Percentiles rank a stretch among this genome's conserved stretches.
phyloP scores from a whole-genome alignment of 2,113 vertebrate species.

The Athene noctua region DNA sequence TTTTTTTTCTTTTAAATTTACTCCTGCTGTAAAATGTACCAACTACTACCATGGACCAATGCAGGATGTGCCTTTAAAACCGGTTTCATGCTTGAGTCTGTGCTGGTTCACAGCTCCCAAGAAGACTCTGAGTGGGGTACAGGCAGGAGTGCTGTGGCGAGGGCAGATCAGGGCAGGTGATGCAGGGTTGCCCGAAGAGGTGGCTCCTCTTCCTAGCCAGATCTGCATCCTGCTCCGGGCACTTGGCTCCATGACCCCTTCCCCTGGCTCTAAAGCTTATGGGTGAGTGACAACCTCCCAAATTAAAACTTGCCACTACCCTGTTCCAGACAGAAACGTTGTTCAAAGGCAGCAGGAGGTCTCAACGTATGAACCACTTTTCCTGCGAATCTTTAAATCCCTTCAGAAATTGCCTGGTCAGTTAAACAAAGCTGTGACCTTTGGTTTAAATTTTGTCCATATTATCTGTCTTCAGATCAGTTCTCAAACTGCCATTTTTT shows the following conservation, averaged over 20 bases:
- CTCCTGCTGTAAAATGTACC: neutral
- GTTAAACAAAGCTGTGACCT: neutral
- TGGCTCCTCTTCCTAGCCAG: neutral
- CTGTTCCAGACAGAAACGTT: neutral
- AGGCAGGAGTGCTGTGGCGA: accelerated
- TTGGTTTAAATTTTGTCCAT: accelerated
- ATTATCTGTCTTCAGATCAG: neutral
- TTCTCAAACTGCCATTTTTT: neutral
- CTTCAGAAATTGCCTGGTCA: neutral
- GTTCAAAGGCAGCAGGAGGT: neutral
- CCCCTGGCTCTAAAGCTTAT: neutral
- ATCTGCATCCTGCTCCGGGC: neutral
- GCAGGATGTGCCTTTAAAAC: neutral
- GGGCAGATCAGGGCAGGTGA: neutral
- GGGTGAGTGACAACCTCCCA: neutral
- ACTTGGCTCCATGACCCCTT: neutral
- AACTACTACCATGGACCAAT: neutral
- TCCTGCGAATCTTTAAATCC: neutral
- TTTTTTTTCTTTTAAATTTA: neutral
- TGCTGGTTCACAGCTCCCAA: neutral
- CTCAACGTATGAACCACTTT: neutral
- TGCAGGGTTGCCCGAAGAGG: neutral
- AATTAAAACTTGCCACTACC: neutral
- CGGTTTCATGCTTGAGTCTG: neutral
- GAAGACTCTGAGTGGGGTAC: accelerated